Conservation (phyloP, 2,797 vertebrate species). For the Acanthopagrus latus region DNA sequence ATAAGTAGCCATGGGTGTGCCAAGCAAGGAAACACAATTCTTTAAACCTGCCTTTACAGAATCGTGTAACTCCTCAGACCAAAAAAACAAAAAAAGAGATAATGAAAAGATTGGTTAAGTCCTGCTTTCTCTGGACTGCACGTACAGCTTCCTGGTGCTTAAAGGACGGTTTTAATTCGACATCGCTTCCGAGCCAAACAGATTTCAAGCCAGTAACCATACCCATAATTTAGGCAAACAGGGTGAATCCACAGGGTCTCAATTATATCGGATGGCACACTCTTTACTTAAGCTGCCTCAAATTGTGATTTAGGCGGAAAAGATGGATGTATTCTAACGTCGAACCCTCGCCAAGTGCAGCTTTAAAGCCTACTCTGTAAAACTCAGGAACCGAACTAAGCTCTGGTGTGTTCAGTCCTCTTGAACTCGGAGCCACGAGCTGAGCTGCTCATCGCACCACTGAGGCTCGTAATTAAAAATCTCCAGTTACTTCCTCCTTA, state of each 20-base stretch:
- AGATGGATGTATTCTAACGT: conserved; percentile 55
- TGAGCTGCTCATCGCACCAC: conserved; percentile 73
- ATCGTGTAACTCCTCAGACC: not conserved
- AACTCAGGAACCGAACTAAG: conserved; percentile 62
- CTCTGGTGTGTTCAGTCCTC: conserved; percentile 55
- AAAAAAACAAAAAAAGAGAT: conserved; percentile 2
- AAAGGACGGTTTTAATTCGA: conserved; percentile 34
- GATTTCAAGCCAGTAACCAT: conserved; percentile 55
- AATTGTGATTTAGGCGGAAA: conserved; percentile 65
- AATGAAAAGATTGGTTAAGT: conserved; percentile 22
- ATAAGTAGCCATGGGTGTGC: not conserved
- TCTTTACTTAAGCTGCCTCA: conserved; percentile 61
- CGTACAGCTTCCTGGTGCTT: conserved; percentile 10
- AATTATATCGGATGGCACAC: conserved; percentile 65
- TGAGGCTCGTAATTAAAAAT: conserved; percentile 83
- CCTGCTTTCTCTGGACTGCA: conserved; percentile 21
- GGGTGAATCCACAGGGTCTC: conserved; percentile 66
- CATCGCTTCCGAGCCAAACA: conserved; percentile 56
- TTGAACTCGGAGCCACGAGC: conserved; percentile 60
- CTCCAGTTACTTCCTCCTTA: conserved; percentile 77
- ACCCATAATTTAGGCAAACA: conserved; percentile 58
- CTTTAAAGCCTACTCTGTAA: conserved; percentile 60
- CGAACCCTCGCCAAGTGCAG: conserved; percentile 55
- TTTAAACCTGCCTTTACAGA: not conserved
- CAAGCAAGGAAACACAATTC: not conserved